Percentiles rank a stretch among this genome's conserved stretches.
phyloP scores from a whole-genome alignment of 2,113 vertebrate species.

The Microtus montanus region DNA sequence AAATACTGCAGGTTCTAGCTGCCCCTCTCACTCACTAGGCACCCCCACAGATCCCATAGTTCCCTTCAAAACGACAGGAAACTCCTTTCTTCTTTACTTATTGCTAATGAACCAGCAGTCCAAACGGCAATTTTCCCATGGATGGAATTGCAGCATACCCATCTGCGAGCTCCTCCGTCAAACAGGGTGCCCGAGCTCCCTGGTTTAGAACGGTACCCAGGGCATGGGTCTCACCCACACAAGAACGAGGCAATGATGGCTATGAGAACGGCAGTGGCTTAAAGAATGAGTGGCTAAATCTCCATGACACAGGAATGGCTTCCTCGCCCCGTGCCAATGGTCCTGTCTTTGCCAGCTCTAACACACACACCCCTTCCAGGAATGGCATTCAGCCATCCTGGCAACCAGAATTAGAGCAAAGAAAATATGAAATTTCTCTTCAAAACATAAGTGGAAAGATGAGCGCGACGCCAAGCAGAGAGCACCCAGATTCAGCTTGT shows the following conservation, averaged over 20 bases:
- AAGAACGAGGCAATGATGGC: slow-evolving; percentile 45
- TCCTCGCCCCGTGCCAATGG: slow-evolving; percentile 85
- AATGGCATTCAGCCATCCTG: slow-evolving; percentile 89
- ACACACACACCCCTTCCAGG: slow-evolving; percentile 87
- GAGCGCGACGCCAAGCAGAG: slow-evolving; percentile 83
- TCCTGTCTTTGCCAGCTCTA: slow-evolving; percentile 83
- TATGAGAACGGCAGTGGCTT: slow-evolving; percentile 53
- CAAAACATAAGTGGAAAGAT: slow-evolving; percentile 88
- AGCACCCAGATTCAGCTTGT: slow-evolving; percentile 86
- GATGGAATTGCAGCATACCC: neutral
- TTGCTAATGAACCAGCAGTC: neutral
- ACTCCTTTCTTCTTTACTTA: neutral
- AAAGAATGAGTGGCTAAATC: slow-evolving; percentile 81
- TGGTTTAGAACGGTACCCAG: slow-evolving; percentile 57
- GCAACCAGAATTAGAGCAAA: slow-evolving; percentile 88
- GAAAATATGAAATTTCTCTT: slow-evolving; percentile 91
- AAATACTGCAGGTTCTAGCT: neutral
- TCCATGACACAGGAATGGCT: slow-evolving; percentile 87
- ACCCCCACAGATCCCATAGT: neutral
- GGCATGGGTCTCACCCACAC: neutral
- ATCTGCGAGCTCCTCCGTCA: neutral
- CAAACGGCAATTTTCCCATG: neutral
- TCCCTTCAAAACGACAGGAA: neutral
- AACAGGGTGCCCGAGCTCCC: neutral
- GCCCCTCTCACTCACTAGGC: neutral